These are phyloP conservation scores for Decapterus maruadsi DNA, from an alignment of 2,797 vertebrate species.

Conservation along the genomic window DNA sequence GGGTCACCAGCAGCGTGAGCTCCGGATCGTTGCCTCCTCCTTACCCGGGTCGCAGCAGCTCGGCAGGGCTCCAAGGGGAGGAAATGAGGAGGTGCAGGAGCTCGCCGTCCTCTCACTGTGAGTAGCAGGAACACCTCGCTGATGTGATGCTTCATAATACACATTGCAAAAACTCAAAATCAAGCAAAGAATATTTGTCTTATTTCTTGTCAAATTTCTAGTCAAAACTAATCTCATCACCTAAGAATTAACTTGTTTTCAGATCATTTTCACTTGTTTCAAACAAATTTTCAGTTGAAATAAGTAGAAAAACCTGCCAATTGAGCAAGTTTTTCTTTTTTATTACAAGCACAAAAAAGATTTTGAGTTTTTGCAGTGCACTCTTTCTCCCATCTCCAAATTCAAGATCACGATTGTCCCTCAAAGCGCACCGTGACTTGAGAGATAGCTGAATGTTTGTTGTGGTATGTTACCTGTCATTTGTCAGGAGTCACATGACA, in stretches of 20 bases:
- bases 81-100: slow-evolving; percentile 81
- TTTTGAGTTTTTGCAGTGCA: too few species aligned
- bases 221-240: too few species aligned
- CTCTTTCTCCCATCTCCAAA: neutral
- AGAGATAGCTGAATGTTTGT: slow-evolving; percentile 7
- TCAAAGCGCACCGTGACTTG: neutral
- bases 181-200: too few species aligned
- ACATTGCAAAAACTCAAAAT: too few species aligned
- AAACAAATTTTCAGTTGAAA: too few species aligned
- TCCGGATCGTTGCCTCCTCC: slow-evolving; percentile 82
- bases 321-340: too few species aligned
- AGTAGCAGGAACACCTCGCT: slow-evolving; percentile 77
- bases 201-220: too few species aligned
- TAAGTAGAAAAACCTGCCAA: too few species aligned
- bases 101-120: slow-evolving; percentile 91
- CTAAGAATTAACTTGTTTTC: too few species aligned
- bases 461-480: slow-evolving; percentile 8
- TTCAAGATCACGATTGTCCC: neutral
- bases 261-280: too few species aligned
- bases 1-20: slow-evolving; percentile 78
- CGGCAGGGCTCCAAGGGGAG: slow-evolving; percentile 69
- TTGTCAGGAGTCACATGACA: slow-evolving; percentile 20
- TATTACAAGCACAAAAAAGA: too few species aligned
- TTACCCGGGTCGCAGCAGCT: slow-evolving; percentile 81
- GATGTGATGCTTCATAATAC: neutral